Evolutionary conservation across 2,888 invertebrate genomes (phyloP).

Genomic region (Phortica okadai): DNA sequence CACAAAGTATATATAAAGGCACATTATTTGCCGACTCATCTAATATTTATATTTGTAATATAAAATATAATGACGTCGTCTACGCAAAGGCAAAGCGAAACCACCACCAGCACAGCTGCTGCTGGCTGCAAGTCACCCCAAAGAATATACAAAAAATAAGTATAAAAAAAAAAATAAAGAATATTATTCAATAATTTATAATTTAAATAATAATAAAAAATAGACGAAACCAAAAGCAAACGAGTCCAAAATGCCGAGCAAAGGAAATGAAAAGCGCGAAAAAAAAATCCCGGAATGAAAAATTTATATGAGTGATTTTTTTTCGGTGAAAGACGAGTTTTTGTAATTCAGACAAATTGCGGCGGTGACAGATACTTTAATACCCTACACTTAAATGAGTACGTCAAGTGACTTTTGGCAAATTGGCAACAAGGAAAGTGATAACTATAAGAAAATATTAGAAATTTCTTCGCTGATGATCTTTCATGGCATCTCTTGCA

Average conservation of each 20-base stretch:
- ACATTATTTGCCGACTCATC: conserved; percentile 51
- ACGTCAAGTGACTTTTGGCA: too few relatives aligned
- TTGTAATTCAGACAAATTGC: conserved; percentile 17
- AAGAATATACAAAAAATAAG: neutral
- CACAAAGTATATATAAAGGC: neutral
- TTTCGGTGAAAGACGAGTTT: conserved; percentile 17
- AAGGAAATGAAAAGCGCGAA: neutral
- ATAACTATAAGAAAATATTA: too few relatives aligned
- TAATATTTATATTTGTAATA: conserved; percentile 66
- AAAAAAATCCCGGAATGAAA: neutral
- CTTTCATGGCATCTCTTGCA: too few relatives aligned
- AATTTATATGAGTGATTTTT: neutral
- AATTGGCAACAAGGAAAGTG: too few relatives aligned
- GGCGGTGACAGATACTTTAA: too few relatives aligned
- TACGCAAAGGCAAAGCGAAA: neutral
- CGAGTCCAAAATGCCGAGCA: neutral
- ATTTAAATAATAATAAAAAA: conserved; percentile 63
- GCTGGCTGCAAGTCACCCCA: conserved; percentile 38
- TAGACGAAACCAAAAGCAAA: conserved; percentile 15
- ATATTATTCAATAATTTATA: conserved; percentile 69
- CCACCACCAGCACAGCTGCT: conserved; percentile 35
- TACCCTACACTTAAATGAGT: too few relatives aligned
- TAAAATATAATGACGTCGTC: conserved; percentile 64
- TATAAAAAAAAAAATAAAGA: conserved; percentile 45
- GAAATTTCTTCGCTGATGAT: too few relatives aligned